Base-by-base conservation (phyloP, 2,888 invertebrate species). In the Minunthozetes semirufus region DNA sequence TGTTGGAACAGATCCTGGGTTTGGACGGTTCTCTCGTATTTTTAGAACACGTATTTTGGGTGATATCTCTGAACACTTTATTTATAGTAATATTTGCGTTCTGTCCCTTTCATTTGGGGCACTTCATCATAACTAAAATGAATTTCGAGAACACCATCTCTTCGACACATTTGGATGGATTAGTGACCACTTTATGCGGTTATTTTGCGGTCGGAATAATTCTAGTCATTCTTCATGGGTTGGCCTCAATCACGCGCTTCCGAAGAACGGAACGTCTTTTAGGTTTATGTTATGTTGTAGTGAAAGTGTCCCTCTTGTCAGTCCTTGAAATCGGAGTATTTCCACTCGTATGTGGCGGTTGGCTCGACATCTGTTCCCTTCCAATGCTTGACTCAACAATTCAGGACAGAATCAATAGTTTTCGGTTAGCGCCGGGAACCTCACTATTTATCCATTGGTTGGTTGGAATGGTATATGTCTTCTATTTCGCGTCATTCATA, bases 371-470 rank as follows among this genome's bases (percentile, higher is more conserved):
- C 75, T 99, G 99, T 82, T 97, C 98, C 0, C 84, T 99, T 80
- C 79, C 80, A 13, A 75, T 83, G 71, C 81, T 82, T 75, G 79
- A 94, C 82, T 93, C 94, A 1, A 91, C 91, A 0, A 86, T 94
- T 0, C 90, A 90, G 79, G 85, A 86, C 77, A 88, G 98, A 53
- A 91, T 94, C 82, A 87, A 89, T 0, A 93, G 92, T 78, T 93
- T 98, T 80, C 88, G 89, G 78, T 87, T 91, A 0, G 94, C 96
- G 0, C 98, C 98, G 0, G 95, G 95, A 80, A 96, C 98, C 0
- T 93, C 94, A 0, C 92, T 98, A 87, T 98, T 98, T 82, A 91
- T 99, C 74, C 98, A 99, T 83, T 99, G 99, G 99, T 88, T 98
- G 56, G 93, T 96, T 9, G 99, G 99, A 76, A 98, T 99, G 96